Evolutionary conservation across 2,888 invertebrate species (phyloP).

Genomic region (Oeneis ivallda): DNA sequence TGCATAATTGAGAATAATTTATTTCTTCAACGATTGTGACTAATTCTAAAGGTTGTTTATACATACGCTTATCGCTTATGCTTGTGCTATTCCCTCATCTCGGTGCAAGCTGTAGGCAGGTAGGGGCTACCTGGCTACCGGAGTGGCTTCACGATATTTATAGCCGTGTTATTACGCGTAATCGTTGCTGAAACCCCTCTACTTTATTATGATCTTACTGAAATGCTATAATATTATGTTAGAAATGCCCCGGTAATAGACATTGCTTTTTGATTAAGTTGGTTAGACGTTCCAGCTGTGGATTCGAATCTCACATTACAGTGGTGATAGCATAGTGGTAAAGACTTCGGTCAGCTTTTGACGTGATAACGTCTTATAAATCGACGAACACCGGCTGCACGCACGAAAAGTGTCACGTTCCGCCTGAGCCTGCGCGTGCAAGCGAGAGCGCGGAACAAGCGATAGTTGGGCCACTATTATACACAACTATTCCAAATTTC

Average conservation of each 20-base stretch:
- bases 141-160: slow-evolving; percentile 72
- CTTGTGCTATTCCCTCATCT: slow-evolving; percentile 25
- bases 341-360: not conserved
- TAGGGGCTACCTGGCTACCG: slow-evolving; percentile 54
- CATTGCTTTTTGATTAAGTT: not conserved
- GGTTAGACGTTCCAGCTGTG: not conserved
- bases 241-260: slow-evolving; percentile 25
- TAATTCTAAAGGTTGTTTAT: no score
- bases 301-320: no score
- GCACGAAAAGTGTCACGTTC: no score
- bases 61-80: slow-evolving; percentile 33
- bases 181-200: slow-evolving; percentile 69
- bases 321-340: no score
- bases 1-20: no score
- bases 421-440: no score
- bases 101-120: slow-evolving; percentile 39
- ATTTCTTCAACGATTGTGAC: no score
- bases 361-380: no score
- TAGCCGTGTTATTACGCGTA: slow-evolving; percentile 72
- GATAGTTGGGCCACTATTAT: no score
- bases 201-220: slow-evolving; percentile 65
- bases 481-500: no score
- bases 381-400: no score
- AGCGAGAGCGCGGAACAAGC: no score
- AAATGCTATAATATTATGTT: slow-evolving; percentile 40